phyloP scores from a whole-genome alignment of 2,888 invertebrate genomes.

The Dinocampus coccinellae region DNA sequence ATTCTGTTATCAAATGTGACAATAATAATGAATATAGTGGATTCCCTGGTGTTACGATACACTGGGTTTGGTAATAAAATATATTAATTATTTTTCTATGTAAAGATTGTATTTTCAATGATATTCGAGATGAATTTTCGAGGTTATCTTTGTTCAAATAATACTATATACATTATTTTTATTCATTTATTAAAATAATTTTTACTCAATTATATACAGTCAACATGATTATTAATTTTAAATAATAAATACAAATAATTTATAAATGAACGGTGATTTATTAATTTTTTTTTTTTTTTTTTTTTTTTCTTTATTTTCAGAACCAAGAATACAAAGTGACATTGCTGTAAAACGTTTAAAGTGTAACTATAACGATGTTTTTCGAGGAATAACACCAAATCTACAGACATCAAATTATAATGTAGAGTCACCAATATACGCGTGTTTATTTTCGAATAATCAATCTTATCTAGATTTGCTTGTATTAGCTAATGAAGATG shows the following conservation, averaged over 20 bases:
- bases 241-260: no score
- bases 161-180: not conserved
- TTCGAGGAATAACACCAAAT: slow-evolving; percentile 74
- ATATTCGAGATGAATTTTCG: no score
- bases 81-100: no score
- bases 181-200: no score
- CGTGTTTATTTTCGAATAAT: slow-evolving; percentile 82
- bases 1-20: slow-evolving; percentile 13
- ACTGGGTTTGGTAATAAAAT: slow-evolving; percentile 58
- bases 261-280: no score
- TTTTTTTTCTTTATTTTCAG: slow-evolving; percentile 45
- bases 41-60: slow-evolving; percentile 56
- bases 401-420: slow-evolving; percentile 71
- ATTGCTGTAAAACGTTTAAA: slow-evolving; percentile 75
- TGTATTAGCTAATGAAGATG: slow-evolving; percentile 90
- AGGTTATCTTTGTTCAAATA: slow-evolving; percentile 37
- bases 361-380: slow-evolving; percentile 76
- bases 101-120: no score
- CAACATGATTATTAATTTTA: no score
- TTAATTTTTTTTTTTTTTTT: no score
- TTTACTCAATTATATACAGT: no score
- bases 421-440: slow-evolving; percentile 82
- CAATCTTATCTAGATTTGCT: slow-evolving; percentile 78
- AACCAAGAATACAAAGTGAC: slow-evolving; percentile 72
- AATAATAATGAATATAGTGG: slow-evolving; percentile 59